These are phyloP conservation scores for Tribolium freemani DNA, from an alignment of 2,888 invertebrate genomes.

Conservation along the genomic window DNA sequence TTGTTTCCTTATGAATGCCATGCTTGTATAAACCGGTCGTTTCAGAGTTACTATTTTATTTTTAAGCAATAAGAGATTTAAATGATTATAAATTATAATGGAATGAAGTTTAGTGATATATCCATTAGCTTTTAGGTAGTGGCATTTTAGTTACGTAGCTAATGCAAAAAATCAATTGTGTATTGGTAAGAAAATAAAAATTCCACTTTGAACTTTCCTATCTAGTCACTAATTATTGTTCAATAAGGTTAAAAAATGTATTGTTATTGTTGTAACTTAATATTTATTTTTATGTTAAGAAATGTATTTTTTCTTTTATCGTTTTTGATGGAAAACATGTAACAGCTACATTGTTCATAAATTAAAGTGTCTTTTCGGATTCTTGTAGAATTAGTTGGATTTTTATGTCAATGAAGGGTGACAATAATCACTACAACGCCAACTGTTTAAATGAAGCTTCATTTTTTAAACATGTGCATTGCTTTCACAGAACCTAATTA, in stretches of 20 bases:
- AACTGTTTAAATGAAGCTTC: constrained; percentile 42
- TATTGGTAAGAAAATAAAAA: constrained; percentile 41
- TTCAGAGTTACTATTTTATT: constrained; percentile 11
- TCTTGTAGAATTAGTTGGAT: constrained; percentile 31
- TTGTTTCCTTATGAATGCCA: constrained; percentile 29
- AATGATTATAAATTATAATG: constrained; percentile 23
- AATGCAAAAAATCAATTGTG: constrained; percentile 39
- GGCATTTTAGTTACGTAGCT: constrained; percentile 44
- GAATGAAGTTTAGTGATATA: constrained; percentile 36
- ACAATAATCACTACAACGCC: constrained; percentile 53
- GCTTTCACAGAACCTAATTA: constrained; percentile 31
- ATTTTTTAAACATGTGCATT: constrained; percentile 31
- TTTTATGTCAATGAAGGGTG: constrained; percentile 48
- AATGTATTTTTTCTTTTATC: constrained; percentile 26
- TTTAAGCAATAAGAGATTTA: constrained; percentile 35
- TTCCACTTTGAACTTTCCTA: constrained; percentile 47
- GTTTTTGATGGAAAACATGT: constrained; percentile 29
- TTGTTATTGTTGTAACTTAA: constrained; percentile 52
- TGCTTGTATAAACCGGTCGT: constrained; percentile 22
- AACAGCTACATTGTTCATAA: constrained; percentile 33
- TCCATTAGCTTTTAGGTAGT: constrained; percentile 28
- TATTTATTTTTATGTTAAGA: constrained; percentile 48
- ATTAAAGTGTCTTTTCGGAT: constrained; percentile 43
- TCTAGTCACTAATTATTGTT: constrained; percentile 56
- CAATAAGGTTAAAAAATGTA: constrained; percentile 44